Conservation (phyloP, 1,140 invertebrate species). For the Sarcophaga peregrina region DNA sequence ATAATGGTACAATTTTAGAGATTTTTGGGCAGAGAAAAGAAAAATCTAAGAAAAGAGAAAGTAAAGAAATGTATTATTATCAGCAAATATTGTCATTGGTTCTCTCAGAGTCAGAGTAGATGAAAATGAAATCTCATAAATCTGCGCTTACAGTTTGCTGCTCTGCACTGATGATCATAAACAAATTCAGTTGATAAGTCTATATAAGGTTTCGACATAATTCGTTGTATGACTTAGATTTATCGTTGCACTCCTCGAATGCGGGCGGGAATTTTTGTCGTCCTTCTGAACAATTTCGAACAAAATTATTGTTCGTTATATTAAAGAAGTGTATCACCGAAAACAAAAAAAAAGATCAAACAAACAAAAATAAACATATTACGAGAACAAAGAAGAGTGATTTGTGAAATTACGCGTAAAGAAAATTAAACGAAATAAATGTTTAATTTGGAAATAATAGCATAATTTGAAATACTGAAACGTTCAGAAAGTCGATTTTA, state of each 20-base stretch:
- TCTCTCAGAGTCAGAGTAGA: not conserved
- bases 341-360: too few species aligned
- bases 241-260: constrained; percentile 43
- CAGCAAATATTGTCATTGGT: not conserved
- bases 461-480: too few species aligned
- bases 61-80: too few species aligned
- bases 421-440: too few species aligned
- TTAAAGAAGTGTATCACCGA: too few species aligned
- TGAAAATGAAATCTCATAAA: not conserved
- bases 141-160: not conserved
- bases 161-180: not conserved
- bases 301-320: too few species aligned
- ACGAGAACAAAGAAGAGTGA: too few species aligned
- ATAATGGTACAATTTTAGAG: too few species aligned
- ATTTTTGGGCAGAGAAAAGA: not conserved
- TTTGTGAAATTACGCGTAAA: too few species aligned
- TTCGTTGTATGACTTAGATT: constrained; percentile 40
- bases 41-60: not conserved
- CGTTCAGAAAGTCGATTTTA: too few species aligned
- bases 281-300: not conserved
- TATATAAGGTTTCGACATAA: constrained; percentile 41
- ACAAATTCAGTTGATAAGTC: constrained; percentile 11
- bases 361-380: too few species aligned
- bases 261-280: constrained; percentile 34
- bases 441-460: too few species aligned